Evolutionary conservation across 2,888 invertebrate genomes (phyloP), one percentile per base, ranked within the genome.

Genomic region (Deilephila elpenor): DNA sequence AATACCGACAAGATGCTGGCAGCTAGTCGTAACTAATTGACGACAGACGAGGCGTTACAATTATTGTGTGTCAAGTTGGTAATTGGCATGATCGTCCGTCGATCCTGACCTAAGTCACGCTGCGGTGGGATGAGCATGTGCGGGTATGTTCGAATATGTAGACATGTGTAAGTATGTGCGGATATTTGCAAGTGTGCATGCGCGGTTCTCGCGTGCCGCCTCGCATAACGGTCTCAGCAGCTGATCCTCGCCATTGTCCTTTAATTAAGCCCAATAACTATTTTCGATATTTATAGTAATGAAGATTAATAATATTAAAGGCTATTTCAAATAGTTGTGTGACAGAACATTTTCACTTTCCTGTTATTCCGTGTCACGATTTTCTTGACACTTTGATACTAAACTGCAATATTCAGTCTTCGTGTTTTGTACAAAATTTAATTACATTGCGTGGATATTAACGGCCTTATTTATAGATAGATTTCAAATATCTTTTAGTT

Each of bases 151-250:
- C 44, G 44, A 44, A 32, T 32, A 32, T 32, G 3, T 32, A 5
- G 32, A 44, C 44, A 44, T 44, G 14, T 44, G 44, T 11, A 3
- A 44, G 44, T 44, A 44, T 44, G 11, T 44, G 44, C 8, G 11
- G 11, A 11, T 44, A 44, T 44, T 11, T 44, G 53, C 70, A 71
- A 59, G 64, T 34, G 62, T 4, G 62, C 37, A 34, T 19, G n/a
- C 34, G 73, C 77, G 73, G 72, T 75, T 73, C 56, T 91, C 90
- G 92, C 92, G 92, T 91, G 93, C 88, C 84, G 77, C 79, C 77
- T 80, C 78, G 80, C 71, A 61, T 92, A 93, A 93, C 92, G 92
- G 91, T 85, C 82, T 80, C 77, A 81, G 91, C 94, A 93, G 93
- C 93, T 93, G 93, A 93, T 89, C 85, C 86, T 81, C 75, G 75